phyloP scores from a whole-genome alignment of 2,888 invertebrate genomes.

The Drosophila yooni region DNA sequence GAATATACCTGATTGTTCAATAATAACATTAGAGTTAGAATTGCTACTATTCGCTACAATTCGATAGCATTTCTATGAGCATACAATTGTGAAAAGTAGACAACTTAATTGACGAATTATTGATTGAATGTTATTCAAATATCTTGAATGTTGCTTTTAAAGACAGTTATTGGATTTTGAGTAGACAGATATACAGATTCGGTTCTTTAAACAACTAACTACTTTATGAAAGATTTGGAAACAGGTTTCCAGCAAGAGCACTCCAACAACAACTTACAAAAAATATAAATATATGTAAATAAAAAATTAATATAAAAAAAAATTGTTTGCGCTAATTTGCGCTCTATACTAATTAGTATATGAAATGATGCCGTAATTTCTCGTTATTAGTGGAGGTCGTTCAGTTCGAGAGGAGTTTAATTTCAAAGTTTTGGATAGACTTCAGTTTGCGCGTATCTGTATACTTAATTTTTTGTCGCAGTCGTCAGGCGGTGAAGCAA shows the following conservation, averaged over 20 bases:
- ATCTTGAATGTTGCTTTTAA: slow-evolving; percentile 29
- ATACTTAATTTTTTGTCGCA: slow-evolving; percentile 15
- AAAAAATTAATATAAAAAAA: slow-evolving; percentile 18
- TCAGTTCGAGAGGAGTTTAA: slow-evolving; percentile 39
- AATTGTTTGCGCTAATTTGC: slow-evolving; percentile 50
- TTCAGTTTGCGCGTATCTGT: not conserved
- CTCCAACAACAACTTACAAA: slow-evolving; percentile 7
- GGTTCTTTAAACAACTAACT: not conserved
- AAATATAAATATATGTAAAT: slow-evolving; percentile 16
- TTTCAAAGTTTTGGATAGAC: slow-evolving; percentile 18
- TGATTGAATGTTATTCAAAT: slow-evolving; percentile 36
- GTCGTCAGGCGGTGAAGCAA: slow-evolving; percentile 28
- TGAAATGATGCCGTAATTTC: slow-evolving; percentile 12
- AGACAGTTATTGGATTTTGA: slow-evolving; percentile 43
- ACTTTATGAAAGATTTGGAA: slow-evolving; percentile 4
- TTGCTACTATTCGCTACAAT: not conserved
- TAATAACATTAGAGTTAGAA: not conserved
- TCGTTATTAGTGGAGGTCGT: slow-evolving; percentile 53
- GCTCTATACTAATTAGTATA: slow-evolving; percentile 38
- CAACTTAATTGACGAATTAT: slow-evolving; percentile 24
- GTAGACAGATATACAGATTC: slow-evolving; percentile 29
- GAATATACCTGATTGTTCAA: not conserved
- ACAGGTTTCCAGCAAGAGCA: slow-evolving; percentile 40
- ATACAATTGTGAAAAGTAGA: slow-evolving; percentile 3
- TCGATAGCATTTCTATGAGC: not conserved